Conservation (phyloP, 2,797 vertebrate genomes). For the Aphelocoma californica region DNA sequence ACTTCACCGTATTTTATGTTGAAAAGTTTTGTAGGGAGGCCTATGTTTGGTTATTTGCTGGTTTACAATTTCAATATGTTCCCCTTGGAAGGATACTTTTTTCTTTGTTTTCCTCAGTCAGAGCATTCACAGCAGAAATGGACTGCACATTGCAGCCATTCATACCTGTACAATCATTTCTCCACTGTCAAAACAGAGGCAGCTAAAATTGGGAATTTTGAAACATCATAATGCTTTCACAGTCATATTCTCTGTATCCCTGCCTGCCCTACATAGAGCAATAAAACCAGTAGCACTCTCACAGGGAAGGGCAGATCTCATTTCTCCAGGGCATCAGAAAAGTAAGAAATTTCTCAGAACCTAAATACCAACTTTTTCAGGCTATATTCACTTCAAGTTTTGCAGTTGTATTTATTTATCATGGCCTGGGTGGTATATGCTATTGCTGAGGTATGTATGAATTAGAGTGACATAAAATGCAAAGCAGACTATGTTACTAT, state of each 20-base stretch:
- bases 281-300: constrained; percentile 41
- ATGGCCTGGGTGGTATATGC: constrained; percentile 6
- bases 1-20: background rate
- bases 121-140: background rate
- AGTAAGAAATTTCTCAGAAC: constrained; percentile 9
- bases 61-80: background rate
- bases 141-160: background rate
- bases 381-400: constrained; percentile 33
- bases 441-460: constrained; percentile 1
- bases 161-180: background rate
- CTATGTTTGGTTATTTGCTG: background rate
- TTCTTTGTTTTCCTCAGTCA: background rate
- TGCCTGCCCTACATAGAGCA: constrained; percentile 1
- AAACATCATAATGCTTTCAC: background rate
- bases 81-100: background rate
- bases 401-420: constrained; percentile 57
- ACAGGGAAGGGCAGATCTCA: constrained; percentile 10
- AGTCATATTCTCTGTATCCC: background rate
- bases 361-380: constrained; percentile 23
- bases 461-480: constrained; percentile 37
- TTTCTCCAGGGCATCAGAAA: constrained; percentile 60
- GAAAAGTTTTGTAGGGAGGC: background rate
- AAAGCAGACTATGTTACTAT: background rate
- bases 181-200: background rate
- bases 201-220: background rate